Evolutionary conservation across 92 coral and sea anemone species (phyloP).

Genomic region (Metridium senile): DNA sequence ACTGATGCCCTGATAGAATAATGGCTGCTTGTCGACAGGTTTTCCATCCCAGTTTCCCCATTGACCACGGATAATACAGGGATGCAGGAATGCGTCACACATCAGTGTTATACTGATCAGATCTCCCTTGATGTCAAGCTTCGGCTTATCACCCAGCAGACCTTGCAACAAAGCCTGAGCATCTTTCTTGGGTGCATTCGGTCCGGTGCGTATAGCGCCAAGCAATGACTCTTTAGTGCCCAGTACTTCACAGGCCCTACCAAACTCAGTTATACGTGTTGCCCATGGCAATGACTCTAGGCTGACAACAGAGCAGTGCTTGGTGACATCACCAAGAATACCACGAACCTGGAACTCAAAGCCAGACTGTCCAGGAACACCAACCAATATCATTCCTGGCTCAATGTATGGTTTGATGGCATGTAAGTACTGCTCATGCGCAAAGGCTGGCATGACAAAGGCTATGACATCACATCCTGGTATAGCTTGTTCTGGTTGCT

Average conservation of each 20-base stretch:
- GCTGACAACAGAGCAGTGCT: slow-evolving; percentile 49
- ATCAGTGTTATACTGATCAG: slow-evolving; percentile 56
- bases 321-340: slow-evolving; percentile 47
- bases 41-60: slow-evolving; percentile 75
- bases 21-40: slow-evolving; percentile 61
- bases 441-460: slow-evolving; percentile 69
- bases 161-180: slow-evolving; percentile 51
- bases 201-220: slow-evolving; percentile 50
- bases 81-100: slow-evolving; percentile 66
- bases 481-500: slow-evolving; percentile 64
- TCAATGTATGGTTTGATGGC: slow-evolving; percentile 45
- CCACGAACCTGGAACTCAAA: slow-evolving; percentile 57
- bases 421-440: slow-evolving; percentile 60
- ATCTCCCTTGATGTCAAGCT: slow-evolving; percentile 49
- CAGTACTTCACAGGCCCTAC: slow-evolving; percentile 52
- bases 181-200: slow-evolving; percentile 43
- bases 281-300: slow-evolving; percentile 79
- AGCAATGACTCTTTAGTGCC: slow-evolving; percentile 43
- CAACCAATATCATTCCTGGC: slow-evolving; percentile 63
- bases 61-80: slow-evolving; percentile 60
- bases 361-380: slow-evolving; percentile 69
- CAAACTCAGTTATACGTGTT: slow-evolving; percentile 58
- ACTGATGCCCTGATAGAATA: slow-evolving; percentile 60
- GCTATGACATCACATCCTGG: slow-evolving; percentile 69
- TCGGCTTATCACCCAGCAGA: slow-evolving; percentile 56